Base-by-base conservation (phyloP, 1,140 invertebrate species). In the Leptoteleia sp. region DNA sequence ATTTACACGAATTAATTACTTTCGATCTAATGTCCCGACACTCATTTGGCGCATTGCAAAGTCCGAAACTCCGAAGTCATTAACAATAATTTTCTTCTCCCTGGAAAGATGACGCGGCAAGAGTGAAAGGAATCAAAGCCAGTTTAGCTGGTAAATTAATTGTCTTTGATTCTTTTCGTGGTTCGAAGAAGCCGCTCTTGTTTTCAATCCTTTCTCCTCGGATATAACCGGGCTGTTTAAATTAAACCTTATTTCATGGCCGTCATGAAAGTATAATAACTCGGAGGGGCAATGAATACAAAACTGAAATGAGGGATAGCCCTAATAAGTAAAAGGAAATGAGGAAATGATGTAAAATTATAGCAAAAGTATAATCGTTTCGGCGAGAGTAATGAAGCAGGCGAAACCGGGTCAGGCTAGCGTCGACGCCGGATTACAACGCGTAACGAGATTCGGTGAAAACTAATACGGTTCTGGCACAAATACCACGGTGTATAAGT, bases 331-430 rank as follows among this genome's bases (percentile, higher is more conserved):
- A 22, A 48, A 17, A 17, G 19, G 13, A 43, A 62, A 72, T 12
- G 48, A 27, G 35, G 9, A 37, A 71, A 57, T 59, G 22, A 52
- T 61, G 54, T 35, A 52, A 71, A 61, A 71, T 52, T 33, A 22
- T 48, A 15, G 27, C 29, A 37, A 35, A 42, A 54, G 31, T 16
- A 16, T 42, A 29, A 29, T 61, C 35, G 64, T 62, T 62, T 17
- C 8, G 8, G 43, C 13, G 35, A 64, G 35, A 65, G 25, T 64
- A 61, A 73, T 65, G 48, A 57, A 55, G 31, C 52, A n/a, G 25
- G 31, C 50, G 50, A 47, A 65, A 65, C 15, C 37, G 40, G 59
- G 50, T 2, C 59, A 57, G n/a, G 5, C 33, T 31, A 13, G 17
- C 33, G 57, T 16, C 55, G 40, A 5, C 64, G 50, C 31, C 9